A percentile compares a stretch with the other conserved stretches of the same genome.
phyloP scores from a whole-genome alignment of 2,113 vertebrate genomes.

The Syngnathoides biaculeatus region DNA sequence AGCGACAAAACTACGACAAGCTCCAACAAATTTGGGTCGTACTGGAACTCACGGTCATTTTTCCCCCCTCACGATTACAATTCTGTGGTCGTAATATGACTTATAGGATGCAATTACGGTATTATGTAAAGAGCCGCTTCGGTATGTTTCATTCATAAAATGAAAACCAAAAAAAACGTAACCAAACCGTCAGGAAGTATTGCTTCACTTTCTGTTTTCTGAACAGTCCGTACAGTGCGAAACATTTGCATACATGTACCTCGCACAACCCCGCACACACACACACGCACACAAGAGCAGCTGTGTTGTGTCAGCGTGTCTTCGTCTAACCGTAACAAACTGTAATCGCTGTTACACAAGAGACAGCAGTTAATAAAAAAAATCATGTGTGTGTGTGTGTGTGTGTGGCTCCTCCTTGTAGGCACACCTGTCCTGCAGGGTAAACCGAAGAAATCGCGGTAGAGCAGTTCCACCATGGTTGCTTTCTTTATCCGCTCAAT shows the following conservation, averaged over 20 bases:
- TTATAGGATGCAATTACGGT: no score
- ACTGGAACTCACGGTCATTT: no score
- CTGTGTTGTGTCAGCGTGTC: constrained; percentile 66
- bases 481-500: no score
- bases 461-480: no score
- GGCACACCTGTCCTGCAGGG: constrained; percentile 47
- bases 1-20: no score
- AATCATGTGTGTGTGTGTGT: constrained; percentile 25
- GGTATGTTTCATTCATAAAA: background rate
- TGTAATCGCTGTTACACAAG: constrained; percentile 61
- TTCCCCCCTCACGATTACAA: no score
- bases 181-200: background rate
- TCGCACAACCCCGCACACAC: constrained; percentile 18
- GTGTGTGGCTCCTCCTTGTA: background rate
- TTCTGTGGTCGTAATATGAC: no score
- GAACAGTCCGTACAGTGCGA: no score
- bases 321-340: constrained; percentile 51
- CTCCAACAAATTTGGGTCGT: no score
- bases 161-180: background rate
- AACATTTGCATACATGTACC: constrained; percentile 1
- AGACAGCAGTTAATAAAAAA: constrained; percentile 19
- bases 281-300: constrained; percentile 47
- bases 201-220: background rate
- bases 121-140: background rate
- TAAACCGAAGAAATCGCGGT: constrained; percentile 41